These are phyloP conservation scores for Asobara japonica DNA, from an alignment of 1,140 invertebrate genomes.

Conservation along the genomic window DNA sequence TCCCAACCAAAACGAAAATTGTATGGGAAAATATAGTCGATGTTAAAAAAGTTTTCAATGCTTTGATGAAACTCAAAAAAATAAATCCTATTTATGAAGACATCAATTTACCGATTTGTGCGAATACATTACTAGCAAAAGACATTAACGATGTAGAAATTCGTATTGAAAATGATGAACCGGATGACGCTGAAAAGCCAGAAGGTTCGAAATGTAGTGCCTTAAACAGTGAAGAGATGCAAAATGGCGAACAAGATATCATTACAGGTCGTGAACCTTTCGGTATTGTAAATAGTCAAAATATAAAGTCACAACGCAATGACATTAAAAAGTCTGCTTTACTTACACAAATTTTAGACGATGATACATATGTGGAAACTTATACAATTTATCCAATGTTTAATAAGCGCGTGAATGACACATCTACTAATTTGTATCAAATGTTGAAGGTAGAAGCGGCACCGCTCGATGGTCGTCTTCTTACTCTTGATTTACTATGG, in stretches of 20 bases:
- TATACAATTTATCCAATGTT: constrained; percentile 41
- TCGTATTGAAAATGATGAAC: not conserved
- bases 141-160: not conserved
- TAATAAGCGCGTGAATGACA: constrained; percentile 36
- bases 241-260: too few species aligned
- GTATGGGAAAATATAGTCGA: constrained; percentile 36
- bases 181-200: too few species aligned
- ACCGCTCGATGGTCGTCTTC: not conserved
- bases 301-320: too few species aligned
- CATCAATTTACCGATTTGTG: too few species aligned
- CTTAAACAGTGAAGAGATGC: too few species aligned
- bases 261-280: too few species aligned
- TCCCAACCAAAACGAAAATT: constrained; percentile 35
- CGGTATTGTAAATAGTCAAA: too few species aligned
- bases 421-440: constrained; percentile 25
- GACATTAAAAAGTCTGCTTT: too few species aligned
- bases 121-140: not conserved
- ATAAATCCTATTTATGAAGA: too few species aligned
- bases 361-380: constrained; percentile 33
- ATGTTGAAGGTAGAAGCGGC: not conserved
- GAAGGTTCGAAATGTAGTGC: too few species aligned
- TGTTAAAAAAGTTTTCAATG: constrained; percentile 32
- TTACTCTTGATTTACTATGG: constrained; percentile 28
- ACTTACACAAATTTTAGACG: constrained; percentile 25
- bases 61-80: too few species aligned